Conservation (phyloP, 2,113 vertebrate genomes). For the Myrmecophaga tridactyla region DNA sequence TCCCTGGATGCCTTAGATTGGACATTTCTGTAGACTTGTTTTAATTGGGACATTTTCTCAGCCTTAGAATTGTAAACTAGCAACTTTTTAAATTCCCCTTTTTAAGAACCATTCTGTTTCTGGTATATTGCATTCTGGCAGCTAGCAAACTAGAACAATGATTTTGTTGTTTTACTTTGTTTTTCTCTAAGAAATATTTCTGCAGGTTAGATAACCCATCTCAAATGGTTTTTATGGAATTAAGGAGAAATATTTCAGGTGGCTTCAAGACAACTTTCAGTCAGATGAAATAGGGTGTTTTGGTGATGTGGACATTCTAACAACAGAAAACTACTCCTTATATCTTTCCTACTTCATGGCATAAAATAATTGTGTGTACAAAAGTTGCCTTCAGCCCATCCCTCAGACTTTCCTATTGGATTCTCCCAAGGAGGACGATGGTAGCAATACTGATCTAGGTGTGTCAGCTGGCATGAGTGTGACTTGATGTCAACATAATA, state of each 20-base stretch:
- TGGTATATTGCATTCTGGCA: too few species aligned
- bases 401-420: neutral
- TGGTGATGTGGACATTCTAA: neutral
- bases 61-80: too few species aligned
- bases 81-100: too few species aligned
- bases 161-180: neutral
- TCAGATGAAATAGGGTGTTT: conserved; percentile 9
- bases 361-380: neutral
- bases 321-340: neutral
- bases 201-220: conserved; percentile 7
- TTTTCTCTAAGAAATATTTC: conserved; percentile 23
- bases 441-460: neutral
- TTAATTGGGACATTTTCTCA: too few species aligned
- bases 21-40: too few species aligned
- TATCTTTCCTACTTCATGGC: neutral
- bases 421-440: neutral
- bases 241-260: conserved; percentile 10
- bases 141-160: too few species aligned
- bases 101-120: too few species aligned
- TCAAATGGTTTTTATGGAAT: conserved; percentile 9
- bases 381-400: neutral
- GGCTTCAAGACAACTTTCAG: neutral
- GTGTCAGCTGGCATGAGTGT: neutral
- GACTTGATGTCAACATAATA: neutral
- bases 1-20: too few species aligned